A percentile compares a stretch with the other conserved stretches of the same genome.
Evolutionary conservation across 2,888 invertebrate genomes (phyloP).

Genomic region (Ormyrus labotus): DNA sequence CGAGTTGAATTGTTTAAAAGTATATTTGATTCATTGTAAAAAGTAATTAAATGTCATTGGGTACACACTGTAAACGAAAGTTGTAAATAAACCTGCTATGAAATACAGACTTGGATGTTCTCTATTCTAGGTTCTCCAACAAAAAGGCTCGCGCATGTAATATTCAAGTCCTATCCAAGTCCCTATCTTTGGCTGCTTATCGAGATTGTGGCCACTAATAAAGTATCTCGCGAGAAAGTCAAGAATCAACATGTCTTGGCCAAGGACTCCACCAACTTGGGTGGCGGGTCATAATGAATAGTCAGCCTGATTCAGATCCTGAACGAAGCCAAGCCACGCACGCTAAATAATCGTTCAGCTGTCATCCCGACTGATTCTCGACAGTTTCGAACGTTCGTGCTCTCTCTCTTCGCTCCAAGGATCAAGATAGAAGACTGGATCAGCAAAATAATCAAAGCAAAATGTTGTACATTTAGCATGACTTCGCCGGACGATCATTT

Average conservation of each 20-base stretch:
- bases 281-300: conserved; percentile 25
- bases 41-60: too few species aligned
- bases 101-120: conserved; percentile 24
- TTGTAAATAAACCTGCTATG: too few species aligned
- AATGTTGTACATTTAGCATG: neutral
- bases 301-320: neutral
- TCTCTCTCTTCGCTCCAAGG: conserved; percentile 23
- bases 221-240: conserved; percentile 53
- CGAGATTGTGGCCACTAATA: conserved; percentile 53
- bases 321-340: neutral
- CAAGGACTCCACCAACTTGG: conserved; percentile 37
- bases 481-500: neutral
- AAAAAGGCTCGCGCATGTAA: conserved; percentile 96
- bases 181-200: conserved; percentile 51
- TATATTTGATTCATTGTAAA: too few species aligned
- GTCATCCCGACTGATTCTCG: neutral
- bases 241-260: conserved; percentile 47
- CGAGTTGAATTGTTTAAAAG: too few species aligned
- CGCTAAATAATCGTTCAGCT: conserved; percentile 1
- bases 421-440: conserved; percentile 51
- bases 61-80: too few species aligned
- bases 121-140: conserved; percentile 84
- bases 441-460: conserved; percentile 45
- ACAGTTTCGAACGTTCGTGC: neutral
- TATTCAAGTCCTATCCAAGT: conserved; percentile 56